Percentiles rank a stretch among this genome's conserved stretches.
phyloP scores from a whole-genome alignment of 1,140 invertebrate species.

The Nasonia vitripennis region DNA sequence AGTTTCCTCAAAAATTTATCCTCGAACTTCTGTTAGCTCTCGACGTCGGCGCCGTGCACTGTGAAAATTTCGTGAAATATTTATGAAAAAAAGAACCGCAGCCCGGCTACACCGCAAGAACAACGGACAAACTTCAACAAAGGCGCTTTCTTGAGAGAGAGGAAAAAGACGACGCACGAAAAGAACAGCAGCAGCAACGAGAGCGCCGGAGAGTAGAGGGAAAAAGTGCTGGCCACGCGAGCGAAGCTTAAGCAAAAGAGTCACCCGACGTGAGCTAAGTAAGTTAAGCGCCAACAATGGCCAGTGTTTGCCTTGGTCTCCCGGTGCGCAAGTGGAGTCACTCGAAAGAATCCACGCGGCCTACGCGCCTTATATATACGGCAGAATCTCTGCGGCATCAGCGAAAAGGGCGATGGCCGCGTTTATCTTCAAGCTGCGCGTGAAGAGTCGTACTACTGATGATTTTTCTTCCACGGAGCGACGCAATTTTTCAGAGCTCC shows the following conservation, averaged over 20 bases:
- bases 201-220: not conserved
- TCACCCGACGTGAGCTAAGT: conserved; percentile 25
- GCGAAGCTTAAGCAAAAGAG: conserved; percentile 19
- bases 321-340: conserved; percentile 22
- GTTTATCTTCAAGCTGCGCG: not conserved
- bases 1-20: not conserved
- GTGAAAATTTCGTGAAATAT: not conserved
- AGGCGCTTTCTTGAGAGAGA: not conserved
- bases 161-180: not conserved
- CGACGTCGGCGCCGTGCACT: too few relatives aligned
- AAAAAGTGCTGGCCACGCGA: not conserved
- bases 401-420: not conserved
- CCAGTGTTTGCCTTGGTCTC: conserved; percentile 26
- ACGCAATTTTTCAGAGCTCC: too few relatives aligned
- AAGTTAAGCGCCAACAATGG: conserved; percentile 25
- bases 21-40: not conserved
- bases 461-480: not conserved
- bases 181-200: not conserved
- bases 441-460: not conserved
- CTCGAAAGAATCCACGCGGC: not conserved
- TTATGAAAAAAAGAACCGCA: not conserved
- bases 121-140: not conserved
- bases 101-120: not conserved
- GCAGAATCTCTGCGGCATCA: not conserved
- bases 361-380: not conserved